phyloP scores from a whole-genome alignment of 2,888 invertebrate genomes.

The Ischnus inquisitorius region DNA sequence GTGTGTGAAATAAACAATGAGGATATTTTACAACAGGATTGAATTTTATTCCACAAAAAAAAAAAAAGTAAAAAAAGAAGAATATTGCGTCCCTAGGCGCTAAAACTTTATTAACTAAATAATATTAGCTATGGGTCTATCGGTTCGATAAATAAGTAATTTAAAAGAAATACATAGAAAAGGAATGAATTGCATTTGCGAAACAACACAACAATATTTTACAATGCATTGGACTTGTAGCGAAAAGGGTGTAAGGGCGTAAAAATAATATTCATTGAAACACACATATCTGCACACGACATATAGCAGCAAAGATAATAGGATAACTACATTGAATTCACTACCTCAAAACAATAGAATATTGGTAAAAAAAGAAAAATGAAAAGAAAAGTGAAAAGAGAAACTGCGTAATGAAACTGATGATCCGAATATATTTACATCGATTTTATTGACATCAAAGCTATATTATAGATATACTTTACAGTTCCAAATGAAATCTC shows the following conservation, averaged over 20 bases:
- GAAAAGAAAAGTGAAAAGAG: too few species aligned
- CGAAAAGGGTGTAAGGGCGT: slow-evolving; percentile 70
- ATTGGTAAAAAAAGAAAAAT: slow-evolving; percentile 54
- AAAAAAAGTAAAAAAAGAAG: slow-evolving; percentile 41
- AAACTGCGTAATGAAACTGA: slow-evolving; percentile 49
- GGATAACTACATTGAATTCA: slow-evolving; percentile 81
- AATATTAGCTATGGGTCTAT: slow-evolving; percentile 69
- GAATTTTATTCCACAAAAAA: slow-evolving; percentile 67
- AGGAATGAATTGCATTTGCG: slow-evolving; percentile 66
- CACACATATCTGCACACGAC: slow-evolving; percentile 76
- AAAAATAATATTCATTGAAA: slow-evolving; percentile 72
- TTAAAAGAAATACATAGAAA: slow-evolving; percentile 9
- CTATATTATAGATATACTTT: slow-evolving; percentile 55
- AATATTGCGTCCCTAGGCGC: slow-evolving; percentile 67
- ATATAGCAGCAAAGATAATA: slow-evolving; percentile 82
- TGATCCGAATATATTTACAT: slow-evolving; percentile 65
- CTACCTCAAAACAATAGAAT: slow-evolving; percentile 81
- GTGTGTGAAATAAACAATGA: slow-evolving; percentile 54
- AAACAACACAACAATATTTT: slow-evolving; percentile 59
- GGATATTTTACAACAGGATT: slow-evolving; percentile 69
- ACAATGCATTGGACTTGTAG: slow-evolving; percentile 81
- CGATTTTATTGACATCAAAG: slow-evolving; percentile 55
- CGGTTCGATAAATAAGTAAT: slow-evolving; percentile 51
- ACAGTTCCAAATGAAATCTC: slow-evolving; percentile 59
- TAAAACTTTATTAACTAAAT: slow-evolving; percentile 67